These are phyloP conservation scores for Ctenoplectra terminalis DNA, from an alignment of 1,140 invertebrate genomes.

Conservation along the genomic window DNA sequence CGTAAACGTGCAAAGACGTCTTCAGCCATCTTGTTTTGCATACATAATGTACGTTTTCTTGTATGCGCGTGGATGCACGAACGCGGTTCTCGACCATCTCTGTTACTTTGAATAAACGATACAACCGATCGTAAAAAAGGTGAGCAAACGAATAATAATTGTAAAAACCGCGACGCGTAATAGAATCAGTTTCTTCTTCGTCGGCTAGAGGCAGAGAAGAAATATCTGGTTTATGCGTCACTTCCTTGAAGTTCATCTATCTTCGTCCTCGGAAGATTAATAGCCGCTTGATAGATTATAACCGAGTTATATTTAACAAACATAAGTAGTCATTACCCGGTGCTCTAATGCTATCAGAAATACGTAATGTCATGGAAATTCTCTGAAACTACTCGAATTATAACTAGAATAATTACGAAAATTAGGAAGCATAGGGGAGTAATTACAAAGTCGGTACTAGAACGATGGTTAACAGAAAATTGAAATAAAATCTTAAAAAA, in stretches of 20 bases:
- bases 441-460: not conserved
- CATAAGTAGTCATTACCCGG: not conserved
- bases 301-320: conserved; percentile 31
- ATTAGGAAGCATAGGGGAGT: not conserved
- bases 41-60: not conserved
- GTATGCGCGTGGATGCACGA: not conserved
- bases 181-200: not conserved
- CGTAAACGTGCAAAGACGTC: not conserved
- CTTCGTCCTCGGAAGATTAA: conserved; percentile 23
- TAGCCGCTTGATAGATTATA: conserved; percentile 30
- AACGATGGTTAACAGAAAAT: too few relatives aligned
- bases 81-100: not conserved
- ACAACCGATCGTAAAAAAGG: not conserved
- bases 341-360: not conserved
- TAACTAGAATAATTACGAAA: not conserved
- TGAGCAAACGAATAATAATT: conserved; percentile 24
- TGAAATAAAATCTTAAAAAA: too few relatives aligned
- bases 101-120: conserved; percentile 8
- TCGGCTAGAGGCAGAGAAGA: not conserved
- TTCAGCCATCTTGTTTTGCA: not conserved
- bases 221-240: conserved; percentile 24
- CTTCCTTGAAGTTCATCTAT: conserved; percentile 11
- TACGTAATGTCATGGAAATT: not conserved
- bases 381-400: not conserved
- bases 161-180: conserved; percentile 1